Evolutionary conservation across 2,888 invertebrate genomes (phyloP).

Genomic region (Masnerella sp.): DNA sequence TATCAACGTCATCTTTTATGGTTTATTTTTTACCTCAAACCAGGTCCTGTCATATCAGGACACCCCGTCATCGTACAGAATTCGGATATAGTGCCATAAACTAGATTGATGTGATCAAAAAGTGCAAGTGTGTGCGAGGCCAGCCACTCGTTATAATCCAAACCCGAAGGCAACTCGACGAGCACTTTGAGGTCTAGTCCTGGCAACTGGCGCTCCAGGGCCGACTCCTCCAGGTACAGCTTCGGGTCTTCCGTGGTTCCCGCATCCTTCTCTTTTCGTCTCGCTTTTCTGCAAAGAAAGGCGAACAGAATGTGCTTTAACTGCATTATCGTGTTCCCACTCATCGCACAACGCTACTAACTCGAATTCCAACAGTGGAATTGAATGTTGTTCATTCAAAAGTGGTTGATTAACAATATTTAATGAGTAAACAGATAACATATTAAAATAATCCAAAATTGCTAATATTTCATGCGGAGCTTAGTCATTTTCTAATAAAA

Average conservation of each 20-base stretch:
- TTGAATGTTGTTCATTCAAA: too few species aligned
- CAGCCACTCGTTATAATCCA: conserved; percentile 99
- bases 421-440: too few species aligned
- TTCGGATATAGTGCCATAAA: conserved; percentile 99
- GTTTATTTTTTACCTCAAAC: too few species aligned
- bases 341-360: conserved; percentile 3
- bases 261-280: conserved; percentile 95
- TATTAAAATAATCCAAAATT: too few species aligned
- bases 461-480: too few species aligned
- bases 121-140: conserved; percentile 98
- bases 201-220: conserved; percentile 94
- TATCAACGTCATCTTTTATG: too few species aligned
- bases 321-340: conserved; percentile 10
- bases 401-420: too few species aligned
- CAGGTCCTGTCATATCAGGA: conserved; percentile 98
- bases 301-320: conserved; percentile 23
- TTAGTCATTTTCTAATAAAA: too few species aligned
- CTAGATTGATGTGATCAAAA: conserved; percentile 99
- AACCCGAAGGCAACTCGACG: conserved; percentile 95
- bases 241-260: conserved; percentile 90
- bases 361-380: too few species aligned
- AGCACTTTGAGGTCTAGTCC: conserved; percentile 96
- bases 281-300: conserved; percentile 89
- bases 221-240: conserved; percentile 96
- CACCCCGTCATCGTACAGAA: conserved; percentile 98